Conservation (phyloP, 2,113 vertebrate genomes). For the Melanerpes formicivorus region DNA sequence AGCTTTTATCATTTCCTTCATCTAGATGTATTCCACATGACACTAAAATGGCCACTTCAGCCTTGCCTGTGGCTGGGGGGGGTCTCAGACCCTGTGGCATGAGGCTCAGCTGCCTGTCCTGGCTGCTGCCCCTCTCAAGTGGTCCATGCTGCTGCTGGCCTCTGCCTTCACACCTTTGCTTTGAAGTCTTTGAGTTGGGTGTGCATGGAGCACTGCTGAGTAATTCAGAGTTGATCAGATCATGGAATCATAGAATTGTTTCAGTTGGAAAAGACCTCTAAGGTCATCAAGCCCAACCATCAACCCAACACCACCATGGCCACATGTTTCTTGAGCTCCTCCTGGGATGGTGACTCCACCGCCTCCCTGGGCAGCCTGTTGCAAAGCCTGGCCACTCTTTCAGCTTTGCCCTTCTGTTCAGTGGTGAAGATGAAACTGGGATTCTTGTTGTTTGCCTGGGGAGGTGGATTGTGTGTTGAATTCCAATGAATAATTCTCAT, state of each 20-base stretch:
- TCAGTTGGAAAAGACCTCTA: too few relatives aligned
- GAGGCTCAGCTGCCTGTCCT: neutral
- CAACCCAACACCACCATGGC: too few relatives aligned
- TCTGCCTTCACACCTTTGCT: neutral
- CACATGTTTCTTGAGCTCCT: too few relatives aligned
- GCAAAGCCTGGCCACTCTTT: neutral
- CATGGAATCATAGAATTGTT: neutral
- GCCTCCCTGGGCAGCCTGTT: too few relatives aligned
- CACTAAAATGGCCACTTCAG: neutral
- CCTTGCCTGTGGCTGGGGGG: neutral
- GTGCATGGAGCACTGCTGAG: accelerated
- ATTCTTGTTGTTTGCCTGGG: neutral
- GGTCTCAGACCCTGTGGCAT: accelerated
- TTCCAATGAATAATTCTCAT: neutral
- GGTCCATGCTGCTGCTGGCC: neutral
- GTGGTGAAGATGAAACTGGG: neutral
- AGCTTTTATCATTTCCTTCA: neutral
- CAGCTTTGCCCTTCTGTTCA: neutral
- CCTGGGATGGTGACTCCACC: too few relatives aligned
- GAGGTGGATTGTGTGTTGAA: neutral
- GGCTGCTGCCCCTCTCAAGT: neutral
- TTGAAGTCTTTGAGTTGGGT: neutral
- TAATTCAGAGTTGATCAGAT: neutral
- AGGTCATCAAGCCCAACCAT: too few relatives aligned
- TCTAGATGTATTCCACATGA: accelerated